Conservation (phyloP, 2,888 invertebrate species). For the Andrena praecox region DNA sequence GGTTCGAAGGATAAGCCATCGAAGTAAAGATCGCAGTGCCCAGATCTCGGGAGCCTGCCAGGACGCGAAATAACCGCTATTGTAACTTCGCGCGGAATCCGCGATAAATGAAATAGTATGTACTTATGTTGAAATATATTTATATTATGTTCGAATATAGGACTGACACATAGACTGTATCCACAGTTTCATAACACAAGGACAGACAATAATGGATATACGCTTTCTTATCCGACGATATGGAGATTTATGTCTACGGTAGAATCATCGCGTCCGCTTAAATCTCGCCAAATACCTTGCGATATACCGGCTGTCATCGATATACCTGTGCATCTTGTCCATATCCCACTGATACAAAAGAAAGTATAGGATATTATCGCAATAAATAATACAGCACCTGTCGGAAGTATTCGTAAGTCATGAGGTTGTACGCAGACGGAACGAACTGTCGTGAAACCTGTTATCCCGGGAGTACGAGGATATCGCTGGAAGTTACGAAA, state of each 20-base stretch:
- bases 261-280: conserved; percentile 19
- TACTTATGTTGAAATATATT: conserved; percentile 74
- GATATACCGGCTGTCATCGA: neutral
- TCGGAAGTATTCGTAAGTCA: neutral
- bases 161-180: conserved; percentile 68
- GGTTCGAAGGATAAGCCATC: neutral
- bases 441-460: conserved; percentile 3
- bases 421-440: neutral
- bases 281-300: conserved; percentile 1
- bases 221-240: conserved; percentile 59
- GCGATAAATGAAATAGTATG: neutral
- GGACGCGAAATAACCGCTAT: neutral
- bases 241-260: conserved; percentile 36
- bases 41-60: neutral
- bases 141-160: conserved; percentile 71
- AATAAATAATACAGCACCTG: conserved; percentile 10
- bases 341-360: neutral
- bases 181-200: conserved; percentile 64
- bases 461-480: conserved; percentile 4
- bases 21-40: neutral
- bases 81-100: neutral
- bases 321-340: neutral
- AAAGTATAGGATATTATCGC: neutral
- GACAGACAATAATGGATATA: conserved; percentile 66
- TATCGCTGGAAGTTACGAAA: conserved; percentile 4